Evolutionary conservation across 2,888 invertebrate species (phyloP), one percentile per base, ranked within the genome.

Genomic region (Stenichneumon culpator): DNA sequence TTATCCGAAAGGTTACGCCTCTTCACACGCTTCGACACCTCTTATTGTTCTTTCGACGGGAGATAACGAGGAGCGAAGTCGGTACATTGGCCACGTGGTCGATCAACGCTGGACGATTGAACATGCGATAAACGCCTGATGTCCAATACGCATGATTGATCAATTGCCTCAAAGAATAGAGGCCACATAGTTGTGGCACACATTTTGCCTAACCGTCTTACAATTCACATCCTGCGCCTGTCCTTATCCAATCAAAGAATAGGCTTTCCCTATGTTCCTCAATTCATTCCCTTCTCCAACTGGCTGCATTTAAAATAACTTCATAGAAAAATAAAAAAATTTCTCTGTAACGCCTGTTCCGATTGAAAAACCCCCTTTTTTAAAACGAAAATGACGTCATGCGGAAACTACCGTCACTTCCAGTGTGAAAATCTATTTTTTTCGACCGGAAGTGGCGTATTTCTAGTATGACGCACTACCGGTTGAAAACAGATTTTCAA

Each of bases 1-100:
- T 72, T 65, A 39, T 50, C 44, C 39, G 11, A 63, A 47, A 50
- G 68, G 28, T 73, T 63, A 39, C 57, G 19, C 22, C 32, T 28
- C 32, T 16, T 28, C 25, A n/a, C 16, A 63, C 28, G 32, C 16
- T 63, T n/a, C 16, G n/a, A 63, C 63, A 63, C 63, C 63, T 32
- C 32, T 14, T 32, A 63, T 28, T 28, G 32, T 63, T 63, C n/a
- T 63, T 63, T 63, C 32, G 16, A 63, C 32, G 63, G 16, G 14
- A 63, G 32, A 28, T 63, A 32, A 32, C 63, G 63, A 63, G 32
- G 63, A 19, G 44, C 1, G 4, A 47, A 16, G 16, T 47, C 44
- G 44, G 4, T 16, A 1, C 4, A 14, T 14, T 14, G 22, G 14
- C 57, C 57, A 57, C 25, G 11, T 25, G 22, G 7, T 11, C 25